Evolutionary conservation across 2,113 vertebrate genomes (phyloP), one percentile per base, ranked within the genome.

Genomic region (Chamaetylas fuelleborni): DNA sequence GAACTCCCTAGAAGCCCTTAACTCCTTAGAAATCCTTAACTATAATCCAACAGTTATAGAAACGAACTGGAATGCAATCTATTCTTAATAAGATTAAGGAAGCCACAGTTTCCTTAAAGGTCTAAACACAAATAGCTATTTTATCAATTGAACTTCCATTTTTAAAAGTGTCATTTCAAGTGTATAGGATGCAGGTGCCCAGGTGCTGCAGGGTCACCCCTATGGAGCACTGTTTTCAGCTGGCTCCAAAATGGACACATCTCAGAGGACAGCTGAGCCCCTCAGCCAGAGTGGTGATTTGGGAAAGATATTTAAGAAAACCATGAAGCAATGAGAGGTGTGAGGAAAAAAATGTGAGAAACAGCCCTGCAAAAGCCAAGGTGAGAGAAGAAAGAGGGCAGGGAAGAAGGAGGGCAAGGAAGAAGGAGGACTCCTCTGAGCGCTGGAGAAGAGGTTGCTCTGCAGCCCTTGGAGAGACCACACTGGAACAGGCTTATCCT

Each of bases 211-310:
- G 15, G 3, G 17, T 47, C 8, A 33, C 8, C 3, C 31, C 22
- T 76, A 5, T 14, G 23, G 58, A 58, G 6, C 14, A 20, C 4
- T 3, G 0, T 2, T 65, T 50, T 58, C 45, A 62, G 3, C 4
- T 3, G 2, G 4, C 9, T 88, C 13, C 66, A 83, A 3, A 67
- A 3, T 0, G 4, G 28, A 22, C 22, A 29, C 14, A 1, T 1
- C 17, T 31, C 19, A 38, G 15, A 19, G 6, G 6, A 33, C 8
- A 60, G 11, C 15, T 45, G 38, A 66, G 26, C 6, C n/a, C 9
- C 26, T 66, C 43, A 58, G 29, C 4, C 22, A 31, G 33, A 28
- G 6, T 26, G 2, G 18, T 33, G 42, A 14, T 18, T 4, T 33
- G 14, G 45, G 43, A 74, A 64, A 23, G 2, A 2, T 78, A 14